A percentile compares a stretch with the other conserved stretches of the same genome.
Conservation (phyloP, 1,140 invertebrate genomes). For the Drosophila ohnishii region DNA sequence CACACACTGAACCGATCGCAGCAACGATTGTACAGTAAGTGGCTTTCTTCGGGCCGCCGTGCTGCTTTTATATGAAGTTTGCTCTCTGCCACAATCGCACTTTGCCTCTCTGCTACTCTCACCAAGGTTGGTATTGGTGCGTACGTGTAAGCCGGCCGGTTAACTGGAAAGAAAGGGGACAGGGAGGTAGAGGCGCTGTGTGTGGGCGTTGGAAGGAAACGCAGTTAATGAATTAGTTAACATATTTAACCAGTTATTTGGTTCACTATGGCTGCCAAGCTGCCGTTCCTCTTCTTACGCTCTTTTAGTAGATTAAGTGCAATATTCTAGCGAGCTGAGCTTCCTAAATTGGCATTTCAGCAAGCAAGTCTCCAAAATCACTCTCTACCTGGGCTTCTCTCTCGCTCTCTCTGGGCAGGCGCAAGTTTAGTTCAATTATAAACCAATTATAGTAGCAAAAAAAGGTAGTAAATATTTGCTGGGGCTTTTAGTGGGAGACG, state of each 20-base stretch:
- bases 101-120: conserved; percentile 12
- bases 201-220: conserved; percentile 43
- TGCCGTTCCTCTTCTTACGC: not conserved
- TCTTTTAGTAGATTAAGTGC: conserved; percentile 8
- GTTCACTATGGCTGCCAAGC: conserved; percentile 4
- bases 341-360: conserved; percentile 33
- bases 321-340: conserved; percentile 10
- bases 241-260: conserved; percentile 40
- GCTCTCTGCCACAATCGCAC: conserved; percentile 22
- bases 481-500: conserved; percentile 55
- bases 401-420: conserved; percentile 1
- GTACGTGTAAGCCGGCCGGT: conserved; percentile 37
- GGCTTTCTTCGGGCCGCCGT: conserved; percentile 40
- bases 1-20: conserved; percentile 61
- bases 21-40: conserved; percentile 61
- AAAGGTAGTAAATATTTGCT: conserved; percentile 58
- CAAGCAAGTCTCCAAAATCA: not conserved
- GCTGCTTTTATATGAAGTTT: conserved; percentile 56
- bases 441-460: conserved; percentile 61
- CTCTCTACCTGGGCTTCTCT: conserved; percentile 13
- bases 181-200: not conserved
- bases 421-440: conserved; percentile 59
- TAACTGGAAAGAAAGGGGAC: conserved; percentile 2
- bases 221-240: conserved; percentile 45
- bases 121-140: not conserved